phyloP scores from a whole-genome alignment of 1,140 invertebrate species.

The Paramacrobiotus metropolitanus region DNA sequence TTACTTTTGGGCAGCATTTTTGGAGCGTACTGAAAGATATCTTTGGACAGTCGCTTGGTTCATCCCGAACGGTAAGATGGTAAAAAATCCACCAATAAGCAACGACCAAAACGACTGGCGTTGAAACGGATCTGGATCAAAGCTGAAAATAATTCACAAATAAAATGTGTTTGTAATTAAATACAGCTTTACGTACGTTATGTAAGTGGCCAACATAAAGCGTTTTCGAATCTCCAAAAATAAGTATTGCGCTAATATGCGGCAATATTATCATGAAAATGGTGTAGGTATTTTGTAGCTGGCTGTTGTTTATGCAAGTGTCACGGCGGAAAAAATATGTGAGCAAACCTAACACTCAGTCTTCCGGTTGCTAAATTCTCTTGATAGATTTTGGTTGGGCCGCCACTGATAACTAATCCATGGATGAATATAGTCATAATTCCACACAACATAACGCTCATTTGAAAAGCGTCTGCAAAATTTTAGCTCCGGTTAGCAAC shows the following conservation, averaged over 20 bases:
- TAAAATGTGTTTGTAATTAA: neutral
- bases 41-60: slow-evolving; percentile 1
- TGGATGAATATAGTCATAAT: slow-evolving; percentile 16
- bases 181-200: neutral
- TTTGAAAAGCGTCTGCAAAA: slow-evolving; percentile 19
- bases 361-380: slow-evolving; percentile 6
- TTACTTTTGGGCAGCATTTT: neutral
- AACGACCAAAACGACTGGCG: slow-evolving; percentile 20
- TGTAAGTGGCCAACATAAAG: too few relatives aligned
- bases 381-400: slow-evolving; percentile 3
- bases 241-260: too few relatives aligned
- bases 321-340: too few relatives aligned
- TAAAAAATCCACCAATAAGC: slow-evolving; percentile 15
- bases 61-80: neutral
- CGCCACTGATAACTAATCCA: slow-evolving; percentile 8
- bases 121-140: slow-evolving; percentile 18
- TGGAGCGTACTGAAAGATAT: neutral
- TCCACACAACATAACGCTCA: slow-evolving; percentile 16
- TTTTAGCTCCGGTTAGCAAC: too few relatives aligned
- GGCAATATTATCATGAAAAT: too few relatives aligned
- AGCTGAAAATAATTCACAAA: slow-evolving; percentile 11
- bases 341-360: slow-evolving; percentile 5
- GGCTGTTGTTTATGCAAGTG: too few relatives aligned
- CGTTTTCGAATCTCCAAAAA: too few relatives aligned
- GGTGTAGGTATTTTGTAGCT: too few relatives aligned